Evolutionary conservation across 2,113 vertebrate species (phyloP), one percentile per base, ranked within the genome.

Genomic region (Ammodytes marinus): DNA sequence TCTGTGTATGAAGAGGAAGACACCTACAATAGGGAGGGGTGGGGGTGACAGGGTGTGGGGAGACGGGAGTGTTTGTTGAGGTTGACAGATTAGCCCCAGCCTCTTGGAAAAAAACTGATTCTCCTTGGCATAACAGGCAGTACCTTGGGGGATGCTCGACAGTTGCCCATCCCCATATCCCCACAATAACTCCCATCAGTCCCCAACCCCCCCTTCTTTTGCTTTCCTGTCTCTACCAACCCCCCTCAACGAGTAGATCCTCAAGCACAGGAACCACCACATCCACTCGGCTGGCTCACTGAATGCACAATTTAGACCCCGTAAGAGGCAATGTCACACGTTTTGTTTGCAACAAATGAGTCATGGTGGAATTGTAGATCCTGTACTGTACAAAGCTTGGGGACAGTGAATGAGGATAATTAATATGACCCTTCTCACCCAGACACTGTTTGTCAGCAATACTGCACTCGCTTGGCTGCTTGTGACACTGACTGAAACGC

Each of bases 41-140:
- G 80, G 83, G 69, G 80, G 80, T 73, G 82, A 69, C n/a, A 47
- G 74, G 69, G 55, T 63, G 57, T 73, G 58, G 52, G 86, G 75
- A 86, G 79, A 69, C 8, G 79, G 64, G 68, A 79, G 77, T 72
- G 82, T 92, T 93, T 90, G 92, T 90, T 80, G 80, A 84, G 88
- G 86, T 90, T 94, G 93, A 95, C 93, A 93, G 92, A 94, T 95
- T 93, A 94, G 90, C 87, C 86, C 77, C 71, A 84, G 91, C 91
- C 86, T 89, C 86, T 84, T 79, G 78, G 85, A 89, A 88, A 88
- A 90, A 79, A 77, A 91, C 85, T 87, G 92, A 94, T 94, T 94
- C 92, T 93, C 88, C 92, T 93, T 94, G 94, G 94, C 93, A 94
- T 92, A 89, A 88, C 85, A 93, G 86, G 86, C 88, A 86, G 81